phyloP scores from a whole-genome alignment of 2,113 vertebrate genomes.

The Anoura caudifer region DNA sequence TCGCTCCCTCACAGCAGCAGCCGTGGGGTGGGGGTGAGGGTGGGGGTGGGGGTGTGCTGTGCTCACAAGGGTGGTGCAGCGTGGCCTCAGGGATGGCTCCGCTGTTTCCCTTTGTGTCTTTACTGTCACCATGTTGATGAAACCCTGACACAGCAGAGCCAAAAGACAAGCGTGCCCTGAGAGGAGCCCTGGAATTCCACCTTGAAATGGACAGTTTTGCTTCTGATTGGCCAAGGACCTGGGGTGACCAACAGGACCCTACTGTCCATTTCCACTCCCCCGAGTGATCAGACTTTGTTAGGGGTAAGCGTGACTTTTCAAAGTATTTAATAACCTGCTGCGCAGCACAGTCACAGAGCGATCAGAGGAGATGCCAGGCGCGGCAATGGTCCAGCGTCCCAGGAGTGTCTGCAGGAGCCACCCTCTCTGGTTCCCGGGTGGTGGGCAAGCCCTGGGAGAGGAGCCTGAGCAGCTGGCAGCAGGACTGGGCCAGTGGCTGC shows the following conservation, averaged over 20 bases:
- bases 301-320: background rate
- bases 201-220: background rate
- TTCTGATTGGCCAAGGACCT: background rate
- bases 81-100: constrained; percentile 54
- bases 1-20: constrained; percentile 53
- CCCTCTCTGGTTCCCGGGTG: too few species aligned
- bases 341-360: background rate
- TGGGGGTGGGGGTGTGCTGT: constrained; percentile 17
- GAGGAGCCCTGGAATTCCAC: background rate
- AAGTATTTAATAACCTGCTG: background rate
- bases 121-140: constrained; percentile 34
- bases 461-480: background rate
- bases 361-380: background rate
- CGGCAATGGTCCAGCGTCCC: background rate
- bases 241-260: background rate
- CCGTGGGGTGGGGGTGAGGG: background rate
- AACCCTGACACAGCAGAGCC: constrained; percentile 56
- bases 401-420: accelerated
- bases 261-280: background rate
- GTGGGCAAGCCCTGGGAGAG: background rate
- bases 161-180: constrained; percentile 30
- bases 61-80: constrained; percentile 45
- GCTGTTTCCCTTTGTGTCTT: constrained; percentile 45
- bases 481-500: background rate
- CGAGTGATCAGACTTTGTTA: background rate